A percentile compares a stretch with the other conserved stretches of the same genome.
These are phyloP conservation scores for Chanos chanos DNA, from an alignment of 2,797 vertebrate species.

Conservation along the genomic window DNA sequence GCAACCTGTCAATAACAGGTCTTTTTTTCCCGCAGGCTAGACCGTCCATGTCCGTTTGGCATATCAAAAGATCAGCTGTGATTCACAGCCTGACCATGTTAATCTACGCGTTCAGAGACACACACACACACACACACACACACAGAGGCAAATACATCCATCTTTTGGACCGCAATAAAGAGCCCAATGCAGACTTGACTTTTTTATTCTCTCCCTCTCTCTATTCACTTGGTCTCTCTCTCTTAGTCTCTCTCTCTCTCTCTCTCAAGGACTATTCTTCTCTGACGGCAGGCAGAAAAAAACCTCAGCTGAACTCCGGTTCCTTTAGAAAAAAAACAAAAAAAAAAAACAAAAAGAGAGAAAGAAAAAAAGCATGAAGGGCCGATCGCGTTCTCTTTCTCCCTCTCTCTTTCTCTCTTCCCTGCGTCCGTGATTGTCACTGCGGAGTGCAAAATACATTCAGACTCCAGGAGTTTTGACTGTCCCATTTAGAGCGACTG, in stretches of 20 bases:
- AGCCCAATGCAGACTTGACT: background rate
- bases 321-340: conserved; percentile 9
- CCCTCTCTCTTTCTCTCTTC: conserved; percentile 6
- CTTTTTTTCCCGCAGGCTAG: conserved; percentile 2
- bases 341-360: too few species aligned
- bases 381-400: background rate
- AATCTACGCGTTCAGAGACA: background rate
- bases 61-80: background rate
- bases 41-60: background rate
- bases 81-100: background rate
- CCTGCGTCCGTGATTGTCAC: conserved; percentile 12
- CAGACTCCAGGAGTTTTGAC: conserved; percentile 9
- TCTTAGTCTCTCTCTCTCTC: conserved; percentile 14
- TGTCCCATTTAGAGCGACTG: too few species aligned
- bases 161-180: background rate
- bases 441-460: conserved; percentile 33
- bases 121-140: background rate
- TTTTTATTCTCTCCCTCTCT: background rate
- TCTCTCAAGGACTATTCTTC: conserved; percentile 9
- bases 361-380: too few species aligned
- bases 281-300: conserved; percentile 1
- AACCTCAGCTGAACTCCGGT: background rate
- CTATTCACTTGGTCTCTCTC: conserved; percentile 20
- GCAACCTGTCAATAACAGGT: conserved; percentile 21
- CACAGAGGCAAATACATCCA: background rate